A percentile compares a stretch with the other conserved stretches of the same genome.
phyloP scores from a whole-genome alignment of 1,140 invertebrate species.

The Musca domestica region DNA sequence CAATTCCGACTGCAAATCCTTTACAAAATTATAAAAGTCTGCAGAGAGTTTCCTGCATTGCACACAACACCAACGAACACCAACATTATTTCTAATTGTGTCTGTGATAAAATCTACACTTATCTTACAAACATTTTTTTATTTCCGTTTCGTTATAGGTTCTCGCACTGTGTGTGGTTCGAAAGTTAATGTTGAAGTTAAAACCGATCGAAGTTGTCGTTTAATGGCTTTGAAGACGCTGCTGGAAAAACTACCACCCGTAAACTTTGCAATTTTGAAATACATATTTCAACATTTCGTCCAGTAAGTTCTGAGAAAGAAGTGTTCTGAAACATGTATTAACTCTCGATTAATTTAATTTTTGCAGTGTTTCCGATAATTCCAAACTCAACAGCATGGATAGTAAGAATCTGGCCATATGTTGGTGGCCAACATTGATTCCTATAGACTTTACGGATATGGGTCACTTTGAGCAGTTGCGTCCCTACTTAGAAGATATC shows the following conservation, averaged over 20 bases:
- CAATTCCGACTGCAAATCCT: too few relatives aligned
- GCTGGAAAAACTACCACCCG: slow-evolving; percentile 75
- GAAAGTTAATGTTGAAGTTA: slow-evolving; percentile 67
- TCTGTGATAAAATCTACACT: too few relatives aligned
- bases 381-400: slow-evolving; percentile 94
- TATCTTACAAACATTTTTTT: not conserved
- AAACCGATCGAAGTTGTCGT: slow-evolving; percentile 83
- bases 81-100: too few relatives aligned
- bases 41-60: too few relatives aligned
- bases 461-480: slow-evolving; percentile 87
- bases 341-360: not conserved
- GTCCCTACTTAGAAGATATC: slow-evolving; percentile 91
- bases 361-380: slow-evolving; percentile 80
- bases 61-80: too few relatives aligned
- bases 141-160: slow-evolving; percentile 51
- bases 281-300: slow-evolving; percentile 93
- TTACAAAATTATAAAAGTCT: too few relatives aligned
- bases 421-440: slow-evolving; percentile 96
- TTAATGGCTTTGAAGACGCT: slow-evolving; percentile 81
- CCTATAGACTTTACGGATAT: slow-evolving; percentile 94
- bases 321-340: slow-evolving; percentile 9
- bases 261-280: slow-evolving; percentile 87
- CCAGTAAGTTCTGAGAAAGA: slow-evolving; percentile 68
- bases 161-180: slow-evolving; percentile 64
- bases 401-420: slow-evolving; percentile 93